These are phyloP conservation scores for Oxygymnocypris stewartii DNA, from an alignment of 2,113 vertebrate species.

Conservation along the genomic window DNA sequence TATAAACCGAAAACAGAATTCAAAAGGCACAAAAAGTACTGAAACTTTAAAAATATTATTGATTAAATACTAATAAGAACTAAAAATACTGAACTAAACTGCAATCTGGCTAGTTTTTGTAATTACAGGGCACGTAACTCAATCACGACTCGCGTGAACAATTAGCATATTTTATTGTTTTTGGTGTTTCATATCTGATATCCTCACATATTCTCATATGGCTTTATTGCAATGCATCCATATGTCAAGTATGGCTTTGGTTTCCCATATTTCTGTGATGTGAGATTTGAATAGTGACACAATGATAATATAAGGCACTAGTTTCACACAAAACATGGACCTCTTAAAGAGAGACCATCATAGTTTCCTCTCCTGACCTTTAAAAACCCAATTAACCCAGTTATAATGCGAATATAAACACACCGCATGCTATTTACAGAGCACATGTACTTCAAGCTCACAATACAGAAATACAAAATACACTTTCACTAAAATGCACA, in stretches of 20 bases:
- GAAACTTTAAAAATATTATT: not conserved
- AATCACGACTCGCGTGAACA: not conserved
- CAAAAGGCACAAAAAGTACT: not conserved
- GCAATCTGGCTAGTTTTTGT: not conserved
- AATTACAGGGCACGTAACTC: not conserved
- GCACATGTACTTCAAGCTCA: not conserved
- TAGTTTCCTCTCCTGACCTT: not conserved
- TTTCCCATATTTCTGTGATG: not conserved
- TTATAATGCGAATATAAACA: constrained; percentile 10
- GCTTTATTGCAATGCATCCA: constrained; percentile 12
- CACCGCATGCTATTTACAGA: constrained; percentile 22
- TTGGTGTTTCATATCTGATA: not conserved
- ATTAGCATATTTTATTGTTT: not conserved
- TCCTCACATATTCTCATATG: not conserved
- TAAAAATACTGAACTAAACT: not conserved
- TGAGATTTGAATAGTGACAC: not conserved
- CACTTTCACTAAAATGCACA: not conserved
- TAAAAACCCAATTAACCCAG: not conserved
- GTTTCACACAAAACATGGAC: constrained; percentile 32
- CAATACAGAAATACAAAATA: constrained; percentile 21
- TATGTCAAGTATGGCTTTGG: constrained; percentile 4
- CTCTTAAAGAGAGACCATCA: not conserved
- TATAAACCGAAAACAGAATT: not conserved
- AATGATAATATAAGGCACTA: constrained; percentile 39
- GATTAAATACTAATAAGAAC: not conserved